phyloP scores from a whole-genome alignment of 1,140 invertebrate species.

The Drosophila trapezifrons region DNA sequence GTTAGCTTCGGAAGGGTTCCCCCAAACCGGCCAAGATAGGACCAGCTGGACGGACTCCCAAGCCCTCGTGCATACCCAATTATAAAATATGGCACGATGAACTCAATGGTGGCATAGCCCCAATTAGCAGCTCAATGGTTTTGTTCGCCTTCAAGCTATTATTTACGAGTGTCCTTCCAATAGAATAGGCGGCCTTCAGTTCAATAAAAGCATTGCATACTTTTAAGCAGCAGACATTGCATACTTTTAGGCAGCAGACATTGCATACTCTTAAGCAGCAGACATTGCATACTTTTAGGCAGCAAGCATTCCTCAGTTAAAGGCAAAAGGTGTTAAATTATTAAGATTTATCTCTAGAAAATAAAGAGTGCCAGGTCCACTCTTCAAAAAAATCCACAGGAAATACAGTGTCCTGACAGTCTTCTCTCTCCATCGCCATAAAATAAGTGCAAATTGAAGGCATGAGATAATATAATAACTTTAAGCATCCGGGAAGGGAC shows the following conservation, averaged over 20 bases:
- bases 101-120: not conserved
- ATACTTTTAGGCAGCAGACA: too few species aligned
- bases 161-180: not conserved
- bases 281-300: too few species aligned
- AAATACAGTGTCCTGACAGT: not conserved
- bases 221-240: too few species aligned
- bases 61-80: not conserved
- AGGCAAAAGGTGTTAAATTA: too few species aligned
- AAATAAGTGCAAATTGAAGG: conserved; percentile 24
- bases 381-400: too few species aligned
- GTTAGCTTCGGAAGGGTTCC: too few species aligned
- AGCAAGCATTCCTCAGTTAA: too few species aligned
- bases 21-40: not conserved
- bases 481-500: not conserved
- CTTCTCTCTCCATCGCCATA: not conserved
- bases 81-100: conserved; percentile 13
- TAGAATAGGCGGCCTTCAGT: too few species aligned
- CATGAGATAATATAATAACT: conserved; percentile 30
- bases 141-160: not conserved
- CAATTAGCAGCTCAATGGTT: not conserved
- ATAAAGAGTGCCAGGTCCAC: too few species aligned
- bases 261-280: too few species aligned
- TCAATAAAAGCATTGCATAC: too few species aligned
- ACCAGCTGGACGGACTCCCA: conserved; percentile 26
- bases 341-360: too few species aligned